A percentile compares a stretch with the other conserved stretches of the same genome.
phyloP scores from a whole-genome alignment of 2,888 invertebrate genomes.

The Eulithis testata region DNA sequence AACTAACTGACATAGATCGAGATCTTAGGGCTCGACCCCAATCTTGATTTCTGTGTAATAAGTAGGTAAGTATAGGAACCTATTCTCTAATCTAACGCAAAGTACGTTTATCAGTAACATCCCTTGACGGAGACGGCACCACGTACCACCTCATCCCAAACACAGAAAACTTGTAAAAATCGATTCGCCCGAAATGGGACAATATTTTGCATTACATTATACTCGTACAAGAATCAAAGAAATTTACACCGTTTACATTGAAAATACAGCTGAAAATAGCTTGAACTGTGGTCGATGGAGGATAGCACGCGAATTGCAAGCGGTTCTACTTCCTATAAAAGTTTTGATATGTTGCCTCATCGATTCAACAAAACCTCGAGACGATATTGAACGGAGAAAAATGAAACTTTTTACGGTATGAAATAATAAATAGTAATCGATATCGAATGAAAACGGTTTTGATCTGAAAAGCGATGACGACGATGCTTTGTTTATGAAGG shows the following conservation, averaged over 20 bases:
- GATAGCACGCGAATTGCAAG: conserved; percentile 51
- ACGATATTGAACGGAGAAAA: conserved; percentile 10
- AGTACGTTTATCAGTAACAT: background rate
- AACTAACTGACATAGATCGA: no score
- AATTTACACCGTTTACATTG: conserved; percentile 31
- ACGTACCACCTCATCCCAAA: conserved; percentile 30
- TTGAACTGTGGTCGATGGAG: conserved; percentile 37
- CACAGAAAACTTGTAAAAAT: conserved; percentile 63
- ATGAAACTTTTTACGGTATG: background rate
- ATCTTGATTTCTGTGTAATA: background rate
- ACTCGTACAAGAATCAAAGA: conserved; percentile 25
- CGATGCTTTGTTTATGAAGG: no score
- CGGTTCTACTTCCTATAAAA: conserved; percentile 43
- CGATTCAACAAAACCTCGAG: conserved; percentile 34
- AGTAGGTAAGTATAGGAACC: no score
- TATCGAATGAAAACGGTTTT: background rate
- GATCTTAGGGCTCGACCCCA: background rate
- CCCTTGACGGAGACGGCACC: conserved; percentile 28
- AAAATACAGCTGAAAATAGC: conserved; percentile 33
- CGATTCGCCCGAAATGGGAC: conserved; percentile 62
- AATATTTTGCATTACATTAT: conserved; percentile 49
- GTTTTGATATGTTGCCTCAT: conserved; percentile 39
- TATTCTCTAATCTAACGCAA: background rate
- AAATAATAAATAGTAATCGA: background rate
- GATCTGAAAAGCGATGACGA: no score